Evolutionary conservation across 2,797 vertebrate species (phyloP).

Genomic region (Alosa sapidissima): DNA sequence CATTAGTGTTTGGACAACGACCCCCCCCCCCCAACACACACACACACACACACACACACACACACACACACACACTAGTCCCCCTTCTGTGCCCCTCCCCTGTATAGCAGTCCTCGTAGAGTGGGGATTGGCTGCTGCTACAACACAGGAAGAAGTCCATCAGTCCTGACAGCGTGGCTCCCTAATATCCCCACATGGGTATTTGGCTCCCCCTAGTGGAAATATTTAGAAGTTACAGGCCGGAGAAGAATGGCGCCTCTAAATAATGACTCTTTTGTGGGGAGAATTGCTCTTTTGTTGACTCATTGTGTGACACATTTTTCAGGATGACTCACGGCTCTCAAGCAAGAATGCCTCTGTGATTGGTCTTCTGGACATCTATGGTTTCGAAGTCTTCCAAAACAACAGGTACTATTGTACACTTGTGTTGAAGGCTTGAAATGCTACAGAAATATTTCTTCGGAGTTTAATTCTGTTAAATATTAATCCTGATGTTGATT

Average conservation of each 20-base stretch:
- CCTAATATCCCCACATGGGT: neutral
- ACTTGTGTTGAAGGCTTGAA: neutral
- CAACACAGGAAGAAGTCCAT: neutral
- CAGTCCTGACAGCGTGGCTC: neutral
- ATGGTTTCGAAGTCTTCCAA: conserved; percentile 98
- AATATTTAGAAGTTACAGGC: conserved; percentile 8
- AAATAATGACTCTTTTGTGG: neutral
- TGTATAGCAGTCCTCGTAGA: neutral
- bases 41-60: conserved; percentile 27
- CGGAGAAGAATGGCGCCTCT: neutral
- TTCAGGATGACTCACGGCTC: conserved; percentile 79
- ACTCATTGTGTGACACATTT: conserved; percentile 10
- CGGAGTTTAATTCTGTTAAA: too few species aligned
- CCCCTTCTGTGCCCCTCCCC: neutral
- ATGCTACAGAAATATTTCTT: neutral
- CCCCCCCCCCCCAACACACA: conserved; percentile 27
- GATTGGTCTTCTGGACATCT: conserved; percentile 94
- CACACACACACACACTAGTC: conserved; percentile 15
- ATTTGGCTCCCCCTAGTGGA: conserved; percentile 43
- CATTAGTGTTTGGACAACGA: neutral
- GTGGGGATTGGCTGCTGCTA: neutral
- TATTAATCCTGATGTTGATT: too few species aligned
- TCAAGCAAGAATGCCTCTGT: conserved; percentile 80
- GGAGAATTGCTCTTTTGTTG: conserved; percentile 12
- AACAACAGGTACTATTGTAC: conserved; percentile 84